phyloP scores from a whole-genome alignment of 2,888 invertebrate genomes.

The Volucella inanis region DNA sequence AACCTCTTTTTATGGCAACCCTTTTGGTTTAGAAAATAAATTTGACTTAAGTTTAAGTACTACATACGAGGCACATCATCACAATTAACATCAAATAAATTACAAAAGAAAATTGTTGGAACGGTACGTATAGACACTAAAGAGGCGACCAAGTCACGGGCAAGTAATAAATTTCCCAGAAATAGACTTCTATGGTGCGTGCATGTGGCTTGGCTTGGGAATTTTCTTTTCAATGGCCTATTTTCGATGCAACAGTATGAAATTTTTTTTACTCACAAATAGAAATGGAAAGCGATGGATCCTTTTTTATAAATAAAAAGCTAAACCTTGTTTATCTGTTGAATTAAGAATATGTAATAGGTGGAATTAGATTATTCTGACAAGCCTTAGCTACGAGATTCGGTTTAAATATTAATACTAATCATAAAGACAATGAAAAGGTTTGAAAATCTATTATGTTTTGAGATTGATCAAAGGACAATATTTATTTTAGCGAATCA shows the following conservation, averaged over 20 bases:
- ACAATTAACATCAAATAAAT: conserved; percentile 52
- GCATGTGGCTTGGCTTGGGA: neutral
- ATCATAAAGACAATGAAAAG: too few species aligned
- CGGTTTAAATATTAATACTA: too few species aligned
- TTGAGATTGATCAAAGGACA: too few species aligned
- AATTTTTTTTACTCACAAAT: too few species aligned
- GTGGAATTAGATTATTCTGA: too few species aligned
- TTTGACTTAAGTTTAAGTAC: conserved; percentile 11
- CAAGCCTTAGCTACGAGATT: too few species aligned
- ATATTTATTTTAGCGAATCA: too few species aligned
- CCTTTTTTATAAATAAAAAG: too few species aligned
- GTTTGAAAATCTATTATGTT: too few species aligned
- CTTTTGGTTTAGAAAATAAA: neutral
- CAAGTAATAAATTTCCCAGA: conserved; percentile 6
- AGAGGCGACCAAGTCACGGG: neutral
- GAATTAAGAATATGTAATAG: too few species aligned
- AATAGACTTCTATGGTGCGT: neutral
- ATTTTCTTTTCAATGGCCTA: conserved; percentile 12
- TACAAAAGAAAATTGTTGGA: conserved; percentile 45
- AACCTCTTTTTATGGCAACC: neutral
- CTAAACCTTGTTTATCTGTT: too few species aligned
- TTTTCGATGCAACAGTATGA: neutral
- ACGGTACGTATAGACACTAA: neutral
- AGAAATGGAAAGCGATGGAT: too few species aligned
- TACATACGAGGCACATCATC: conserved; percentile 42